These are phyloP conservation scores for Artibeus jamaicensis DNA, from an alignment of 2,797 vertebrate genomes.

Conservation along the genomic window DNA sequence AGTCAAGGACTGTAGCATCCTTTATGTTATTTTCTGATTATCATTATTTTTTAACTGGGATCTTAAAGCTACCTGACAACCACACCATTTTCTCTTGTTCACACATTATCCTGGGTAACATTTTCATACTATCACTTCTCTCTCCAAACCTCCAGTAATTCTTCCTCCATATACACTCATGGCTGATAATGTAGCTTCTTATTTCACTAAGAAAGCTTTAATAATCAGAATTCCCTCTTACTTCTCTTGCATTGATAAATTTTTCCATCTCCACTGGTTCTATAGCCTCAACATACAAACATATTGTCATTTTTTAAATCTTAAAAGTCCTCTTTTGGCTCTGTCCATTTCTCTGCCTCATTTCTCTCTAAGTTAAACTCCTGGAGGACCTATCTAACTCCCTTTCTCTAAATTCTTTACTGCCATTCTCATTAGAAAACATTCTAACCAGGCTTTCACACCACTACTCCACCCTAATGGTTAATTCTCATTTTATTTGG, in stretches of 20 bases:
- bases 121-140: not conserved
- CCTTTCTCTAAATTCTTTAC: not conserved
- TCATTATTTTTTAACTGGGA: not conserved
- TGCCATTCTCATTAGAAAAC: not conserved
- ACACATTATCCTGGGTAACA: not conserved
- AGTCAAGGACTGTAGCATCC: not conserved
- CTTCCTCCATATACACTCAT: not conserved
- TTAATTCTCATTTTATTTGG: not conserved
- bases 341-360: not conserved
- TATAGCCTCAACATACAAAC: not conserved
- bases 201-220: not conserved
- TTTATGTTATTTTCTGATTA: not conserved
- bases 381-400: not conserved
- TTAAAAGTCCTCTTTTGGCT: not conserved
- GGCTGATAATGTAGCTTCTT: not conserved
- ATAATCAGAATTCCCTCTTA: not conserved
- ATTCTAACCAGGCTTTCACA: not conserved
- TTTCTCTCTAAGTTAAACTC: not conserved
- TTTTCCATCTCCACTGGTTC: not conserved
- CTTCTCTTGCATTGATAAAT: not conserved
- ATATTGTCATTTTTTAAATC: not conserved
- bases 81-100: not conserved
- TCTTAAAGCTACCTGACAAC: not conserved
- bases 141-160: not conserved
- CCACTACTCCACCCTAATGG: not conserved